Conservation (phyloP, 1,140 invertebrate species). For the Sarcophaga bullata region DNA sequence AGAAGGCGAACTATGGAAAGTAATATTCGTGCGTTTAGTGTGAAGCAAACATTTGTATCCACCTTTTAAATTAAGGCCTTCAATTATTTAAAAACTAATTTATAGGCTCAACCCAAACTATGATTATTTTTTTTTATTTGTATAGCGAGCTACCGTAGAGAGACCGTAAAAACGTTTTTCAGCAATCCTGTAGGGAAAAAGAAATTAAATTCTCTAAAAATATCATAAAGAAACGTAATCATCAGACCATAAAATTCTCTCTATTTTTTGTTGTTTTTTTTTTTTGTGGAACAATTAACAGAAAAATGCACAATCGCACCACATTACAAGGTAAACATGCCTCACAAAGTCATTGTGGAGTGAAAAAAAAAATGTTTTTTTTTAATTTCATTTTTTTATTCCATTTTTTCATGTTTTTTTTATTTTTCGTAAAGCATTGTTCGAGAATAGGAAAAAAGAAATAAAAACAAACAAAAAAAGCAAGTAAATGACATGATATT, state of each 20-base stretch:
- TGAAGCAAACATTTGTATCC: no score
- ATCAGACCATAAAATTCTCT: constrained; percentile 60
- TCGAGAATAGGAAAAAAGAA: background rate
- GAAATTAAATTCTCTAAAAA: background rate
- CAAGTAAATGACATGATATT: constrained; percentile 33
- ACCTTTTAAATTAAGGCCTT: no score
- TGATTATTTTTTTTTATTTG: background rate
- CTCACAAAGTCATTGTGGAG: constrained; percentile 38
- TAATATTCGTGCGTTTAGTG: no score
- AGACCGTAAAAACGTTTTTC: background rate
- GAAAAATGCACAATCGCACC: constrained; percentile 43
- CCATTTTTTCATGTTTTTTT: constrained; percentile 5
- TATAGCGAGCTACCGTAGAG: background rate
- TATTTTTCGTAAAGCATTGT: background rate
- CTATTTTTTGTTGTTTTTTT: no score
- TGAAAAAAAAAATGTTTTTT: constrained; percentile 2
- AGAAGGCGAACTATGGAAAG: no score
- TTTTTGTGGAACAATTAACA: constrained; percentile 59
- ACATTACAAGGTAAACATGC: constrained; percentile 41
- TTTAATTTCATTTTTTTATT: constrained; percentile 8
- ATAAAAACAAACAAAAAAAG: background rate
- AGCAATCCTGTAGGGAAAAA: background rate
- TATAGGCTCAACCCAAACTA: background rate
- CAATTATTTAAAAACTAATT: background rate
- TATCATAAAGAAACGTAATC: constrained; percentile 48